A percentile compares a stretch with the other conserved stretches of the same genome.
Evolutionary conservation across 2,888 invertebrate genomes (phyloP).

Genomic region (Alloscopus bannaensis): DNA sequence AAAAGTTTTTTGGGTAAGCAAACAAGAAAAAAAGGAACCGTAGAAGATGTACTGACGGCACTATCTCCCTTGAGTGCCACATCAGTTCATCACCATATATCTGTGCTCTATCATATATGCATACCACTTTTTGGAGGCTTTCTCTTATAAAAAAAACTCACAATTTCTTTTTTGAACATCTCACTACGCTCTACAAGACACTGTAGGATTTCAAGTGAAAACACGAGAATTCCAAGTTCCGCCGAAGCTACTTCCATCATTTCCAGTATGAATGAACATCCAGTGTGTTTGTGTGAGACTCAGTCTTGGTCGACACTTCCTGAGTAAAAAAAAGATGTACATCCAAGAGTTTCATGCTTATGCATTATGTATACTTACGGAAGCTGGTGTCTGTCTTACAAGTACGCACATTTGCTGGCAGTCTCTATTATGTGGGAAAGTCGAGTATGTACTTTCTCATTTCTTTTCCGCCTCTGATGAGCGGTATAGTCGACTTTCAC

Average conservation of each 20-base stretch:
- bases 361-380: slow-evolving; percentile 54
- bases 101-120: slow-evolving; percentile 6
- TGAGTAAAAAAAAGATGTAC: slow-evolving; percentile 46
- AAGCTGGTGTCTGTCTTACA: no score
- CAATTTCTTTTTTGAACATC: slow-evolving; percentile 16
- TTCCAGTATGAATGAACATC: slow-evolving; percentile 29
- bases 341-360: slow-evolving; percentile 48
- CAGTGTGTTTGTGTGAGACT: slow-evolving; percentile 18
- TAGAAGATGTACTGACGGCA: slow-evolving; percentile 29
- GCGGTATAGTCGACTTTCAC: neutral
- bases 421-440: neutral
- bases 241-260: slow-evolving; percentile 39
- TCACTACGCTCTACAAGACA: no score
- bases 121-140: slow-evolving; percentile 1
- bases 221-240: slow-evolving; percentile 49
- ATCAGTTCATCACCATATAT: slow-evolving; percentile 66
- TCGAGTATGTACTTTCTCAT: slow-evolving; percentile 51
- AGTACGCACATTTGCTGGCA: slow-evolving; percentile 1
- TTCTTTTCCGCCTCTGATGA: slow-evolving; percentile 28
- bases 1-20: slow-evolving; percentile 49
- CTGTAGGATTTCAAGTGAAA: slow-evolving; percentile 28
- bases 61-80: slow-evolving; percentile 68
- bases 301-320: slow-evolving; percentile 51
- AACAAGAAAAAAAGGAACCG: slow-evolving; percentile 40
- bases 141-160: slow-evolving; percentile 28